Evolutionary conservation across 2,888 invertebrate species (phyloP).

Genomic region (Geotrupes spiniger): DNA sequence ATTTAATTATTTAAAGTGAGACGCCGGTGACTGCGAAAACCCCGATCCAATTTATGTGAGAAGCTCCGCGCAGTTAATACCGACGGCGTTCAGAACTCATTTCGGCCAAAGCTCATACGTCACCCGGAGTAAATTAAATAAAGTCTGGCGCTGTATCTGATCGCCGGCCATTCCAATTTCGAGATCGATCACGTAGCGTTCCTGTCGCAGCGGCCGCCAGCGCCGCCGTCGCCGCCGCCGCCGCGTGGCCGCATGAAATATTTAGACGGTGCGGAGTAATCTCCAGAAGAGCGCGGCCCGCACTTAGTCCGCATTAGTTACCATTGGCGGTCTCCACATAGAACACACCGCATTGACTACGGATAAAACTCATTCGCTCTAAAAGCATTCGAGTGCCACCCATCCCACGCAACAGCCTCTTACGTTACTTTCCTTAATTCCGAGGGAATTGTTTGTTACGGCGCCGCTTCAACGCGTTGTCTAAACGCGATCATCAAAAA

Average conservation of each 20-base stretch:
- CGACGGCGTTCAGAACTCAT: conserved; percentile 40
- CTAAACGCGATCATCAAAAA: too few relatives aligned
- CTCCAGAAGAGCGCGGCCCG: conserved; percentile 45
- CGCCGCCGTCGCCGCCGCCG: conserved; percentile 21
- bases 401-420: neutral
- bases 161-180: conserved; percentile 45
- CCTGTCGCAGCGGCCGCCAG: conserved; percentile 24
- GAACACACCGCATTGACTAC: conserved; percentile 35
- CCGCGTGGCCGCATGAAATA: conserved; percentile 44
- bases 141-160: conserved; percentile 45
- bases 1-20: conserved; percentile 50
- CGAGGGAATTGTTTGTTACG: neutral
- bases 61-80: conserved; percentile 36
- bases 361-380: conserved; percentile 40
- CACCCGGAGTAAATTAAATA: conserved; percentile 48
- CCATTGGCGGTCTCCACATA: conserved; percentile 35
- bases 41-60: conserved; percentile 47
- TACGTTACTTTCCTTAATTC: conserved; percentile 4
- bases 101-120: conserved; percentile 46
- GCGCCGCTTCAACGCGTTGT: neutral
- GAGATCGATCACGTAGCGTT: conserved; percentile 43
- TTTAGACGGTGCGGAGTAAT: conserved; percentile 48
- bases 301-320: conserved; percentile 48
- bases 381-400: conserved; percentile 40
- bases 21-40: conserved; percentile 41